A percentile compares a stretch with the other conserved stretches of the same genome.
phyloP scores from a whole-genome alignment of 1,140 invertebrate genomes.

The Drosophila seguyi region DNA sequence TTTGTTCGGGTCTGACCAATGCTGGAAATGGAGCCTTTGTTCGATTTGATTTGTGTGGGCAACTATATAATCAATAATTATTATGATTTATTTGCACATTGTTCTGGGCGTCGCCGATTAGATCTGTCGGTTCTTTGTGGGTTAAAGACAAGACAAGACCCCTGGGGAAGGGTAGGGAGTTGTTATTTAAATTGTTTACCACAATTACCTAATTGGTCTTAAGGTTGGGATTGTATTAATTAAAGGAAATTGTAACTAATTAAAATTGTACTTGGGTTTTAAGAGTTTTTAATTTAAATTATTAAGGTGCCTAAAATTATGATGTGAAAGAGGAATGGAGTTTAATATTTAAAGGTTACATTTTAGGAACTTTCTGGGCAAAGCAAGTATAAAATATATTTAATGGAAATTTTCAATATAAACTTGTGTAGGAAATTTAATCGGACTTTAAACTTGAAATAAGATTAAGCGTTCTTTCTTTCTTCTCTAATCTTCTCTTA shows the following conservation, averaged over 20 bases:
- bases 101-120: conserved; percentile 33
- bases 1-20: conserved; percentile 37
- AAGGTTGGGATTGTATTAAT: neutral
- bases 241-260: neutral
- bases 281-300: too few species aligned
- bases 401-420: too few species aligned
- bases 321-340: neutral
- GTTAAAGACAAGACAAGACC: conserved; percentile 2
- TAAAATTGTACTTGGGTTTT: neutral
- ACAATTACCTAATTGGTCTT: conserved; percentile 9
- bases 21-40: conserved; percentile 43
- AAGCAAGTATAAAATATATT: too few species aligned
- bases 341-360: neutral
- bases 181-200: neutral
- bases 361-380: neutral
- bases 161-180: conserved; percentile 1
- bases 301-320: neutral
- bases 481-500: too few species aligned
- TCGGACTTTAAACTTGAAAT: too few species aligned
- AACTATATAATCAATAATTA: conserved; percentile 47
- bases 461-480: too few species aligned
- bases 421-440: too few species aligned
- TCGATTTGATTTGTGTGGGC: conserved; percentile 43
- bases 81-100: conserved; percentile 52
- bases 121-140: conserved; percentile 22